Percentiles rank a stretch among this genome's conserved stretches.
Conservation (phyloP, 2,888 invertebrate genomes). For the Pegoplata infirma region DNA sequence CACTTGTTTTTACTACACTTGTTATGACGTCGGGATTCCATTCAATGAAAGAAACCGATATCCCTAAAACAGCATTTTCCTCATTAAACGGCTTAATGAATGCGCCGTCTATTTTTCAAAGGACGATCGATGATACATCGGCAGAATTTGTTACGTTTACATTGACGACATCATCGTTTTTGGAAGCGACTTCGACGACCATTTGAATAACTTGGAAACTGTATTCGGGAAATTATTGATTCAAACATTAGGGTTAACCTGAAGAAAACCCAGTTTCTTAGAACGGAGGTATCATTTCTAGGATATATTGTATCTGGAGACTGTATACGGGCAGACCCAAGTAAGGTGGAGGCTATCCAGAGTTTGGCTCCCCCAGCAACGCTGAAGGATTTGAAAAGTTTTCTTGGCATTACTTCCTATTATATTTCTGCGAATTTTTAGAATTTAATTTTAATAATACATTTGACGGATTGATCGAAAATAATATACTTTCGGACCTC, state of each 20-base stretch:
- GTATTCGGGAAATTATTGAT: too few relatives aligned
- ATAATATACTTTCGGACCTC: too few relatives aligned
- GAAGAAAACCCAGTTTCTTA: background rate
- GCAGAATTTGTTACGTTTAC: background rate
- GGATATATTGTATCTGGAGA: background rate
- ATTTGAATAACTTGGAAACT: background rate
- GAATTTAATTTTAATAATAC: too few relatives aligned
- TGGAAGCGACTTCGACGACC: background rate
- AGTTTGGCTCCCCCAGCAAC: background rate
- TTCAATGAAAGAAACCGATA: background rate
- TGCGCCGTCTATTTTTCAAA: background rate
- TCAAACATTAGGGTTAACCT: background rate
- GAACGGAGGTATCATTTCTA: background rate
- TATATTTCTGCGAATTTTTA: too few relatives aligned
- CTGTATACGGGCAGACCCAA: background rate
- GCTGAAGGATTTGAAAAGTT: background rate
- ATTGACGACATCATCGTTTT: background rate
- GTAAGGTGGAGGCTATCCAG: background rate
- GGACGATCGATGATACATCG: background rate
- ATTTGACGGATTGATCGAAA: too few relatives aligned
- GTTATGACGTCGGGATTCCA: background rate
- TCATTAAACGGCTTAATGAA: background rate
- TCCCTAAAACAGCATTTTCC: background rate
- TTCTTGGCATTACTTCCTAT: background rate
- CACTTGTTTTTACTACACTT: constrained; percentile 1